Base-by-base conservation (phyloP, 2,113 vertebrate species). In the Pteropus alecto region DNA sequence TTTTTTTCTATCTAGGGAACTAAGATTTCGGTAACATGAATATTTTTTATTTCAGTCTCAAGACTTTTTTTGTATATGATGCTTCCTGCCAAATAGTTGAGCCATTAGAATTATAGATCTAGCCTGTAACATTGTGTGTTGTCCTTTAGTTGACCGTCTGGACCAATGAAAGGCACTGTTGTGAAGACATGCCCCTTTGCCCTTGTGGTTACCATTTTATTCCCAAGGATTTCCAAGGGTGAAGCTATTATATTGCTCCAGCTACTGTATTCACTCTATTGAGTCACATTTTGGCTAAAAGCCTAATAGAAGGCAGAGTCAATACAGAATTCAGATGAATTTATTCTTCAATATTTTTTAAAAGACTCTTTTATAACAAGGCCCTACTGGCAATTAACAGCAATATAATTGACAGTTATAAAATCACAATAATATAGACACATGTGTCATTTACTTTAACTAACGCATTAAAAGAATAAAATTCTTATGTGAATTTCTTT, bases 71-170 rank as follows among this genome's bases (percentile, higher is more conserved):
- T 98, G 94, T 97, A 97, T 94, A 96, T 96, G 93, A 98, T 97
- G 86, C 81, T 56, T 98, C 96, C 97, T 98, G 98, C 98, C 98
- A 98, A 98, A 97, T 97, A 98, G 97, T 85, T 98, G 84, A 93
- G 78, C 92, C 86, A 96, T 97, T 97, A 98, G 97, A 96, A 98
- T 97, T 97, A 96, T 97, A 98, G 96, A 98, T 97, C 93, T 95
- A 97, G 98, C 96, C 95, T 98, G 98, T 96, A 98, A 97, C 92
- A 96, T 92, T 98, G 96, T 93, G 93, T 93, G 97, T 92, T 99
- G 98, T 97, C 98, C 98, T 99, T 96, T 98, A 94, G 83, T 98
- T 99, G 98, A 99, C 98, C 96, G 98, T 99, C 98, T 99, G 98
- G 28, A 1, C 94, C 97, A 98, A 35, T 99, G 98, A 99, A 99